Evolutionary conservation across 37 sponge, comb jelly and placozoan genomes (phyloP).

Genomic region (Halisarca cf. caerulea): DNA sequence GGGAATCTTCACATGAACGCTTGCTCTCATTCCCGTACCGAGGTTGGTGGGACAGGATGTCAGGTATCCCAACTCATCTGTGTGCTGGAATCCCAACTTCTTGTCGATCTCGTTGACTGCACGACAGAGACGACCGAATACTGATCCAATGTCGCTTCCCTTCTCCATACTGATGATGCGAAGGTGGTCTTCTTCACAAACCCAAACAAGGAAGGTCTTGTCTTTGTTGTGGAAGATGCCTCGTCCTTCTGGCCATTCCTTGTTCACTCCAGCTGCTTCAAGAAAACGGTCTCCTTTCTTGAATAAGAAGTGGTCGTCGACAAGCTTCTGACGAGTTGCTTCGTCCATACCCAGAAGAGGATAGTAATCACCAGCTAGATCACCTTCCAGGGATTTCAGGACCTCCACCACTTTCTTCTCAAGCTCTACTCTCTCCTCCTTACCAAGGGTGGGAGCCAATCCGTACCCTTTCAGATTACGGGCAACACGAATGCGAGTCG

Average conservation of each 20-base stretch:
- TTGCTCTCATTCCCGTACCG: conserved; percentile 70
- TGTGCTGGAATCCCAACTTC: conserved; percentile 65
- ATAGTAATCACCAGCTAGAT: conserved; percentile 57
- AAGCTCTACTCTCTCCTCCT: conserved; percentile 66
- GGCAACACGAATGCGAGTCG: conserved; percentile 44
- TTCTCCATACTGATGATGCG: conserved; percentile 95
- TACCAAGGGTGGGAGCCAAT: conserved; percentile 39
- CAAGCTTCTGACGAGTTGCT: conserved; percentile 58
- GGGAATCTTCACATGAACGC: conserved; percentile 84
- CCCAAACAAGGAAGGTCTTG: conserved; percentile 85
- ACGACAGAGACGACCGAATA: conserved; percentile 72
- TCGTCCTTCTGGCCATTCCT: conserved; percentile 89
- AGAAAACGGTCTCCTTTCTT: conserved; percentile 68
- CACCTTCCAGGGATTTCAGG: conserved; percentile 48
- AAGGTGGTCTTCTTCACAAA: conserved; percentile 93
- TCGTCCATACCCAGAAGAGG: conserved; percentile 69
- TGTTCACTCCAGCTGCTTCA: conserved; percentile 63
- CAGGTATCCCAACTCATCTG: conserved; percentile 81
- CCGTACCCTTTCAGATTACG: conserved; percentile 49
- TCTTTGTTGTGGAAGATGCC: conserved; percentile 81
- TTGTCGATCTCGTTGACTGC: conserved; percentile 70
- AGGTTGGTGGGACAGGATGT: conserved; percentile 66
- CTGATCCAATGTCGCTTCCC: conserved; percentile 71
- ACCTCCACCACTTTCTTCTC: conserved; percentile 59
- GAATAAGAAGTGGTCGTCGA: conserved; percentile 86